Base-by-base conservation (phyloP, 2,797 vertebrate species). In the Muscicapa comitata region DNA sequence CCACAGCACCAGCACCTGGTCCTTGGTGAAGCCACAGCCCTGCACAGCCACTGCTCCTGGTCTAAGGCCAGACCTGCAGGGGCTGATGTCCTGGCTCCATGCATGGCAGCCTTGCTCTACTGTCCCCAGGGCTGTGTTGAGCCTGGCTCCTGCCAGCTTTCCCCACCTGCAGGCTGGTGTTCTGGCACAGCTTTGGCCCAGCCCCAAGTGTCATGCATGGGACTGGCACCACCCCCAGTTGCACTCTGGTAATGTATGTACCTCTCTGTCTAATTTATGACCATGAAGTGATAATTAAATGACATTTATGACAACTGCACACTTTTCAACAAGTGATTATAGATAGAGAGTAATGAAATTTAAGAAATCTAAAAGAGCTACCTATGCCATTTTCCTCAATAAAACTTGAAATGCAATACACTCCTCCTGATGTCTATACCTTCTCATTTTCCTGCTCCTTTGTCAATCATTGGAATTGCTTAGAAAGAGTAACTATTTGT, bases 1-100 rank as follows among this genome's bases (percentile, higher is more conserved):
- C 19, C 25, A 24, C 2, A 1, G 21, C 31, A 35, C 23, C 1
- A 6, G 19, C 3, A 16, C 29, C 43, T 2, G 1, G 19, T 82
- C 20, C 40, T 11, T 38, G n/a, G 13, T 18, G 18, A 33, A 72
- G 14, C 24, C 24, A 17, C 21, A 29, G 16, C 7, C 37, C 35
- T 71, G n/a, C 50, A 15, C 23, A 53, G 17, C 40, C 11, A 1
- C 13, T 28, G 28, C 28, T 35, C 14, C n/a, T 43, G 19, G 3
- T 76, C 13, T n/a, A 25, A 66, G 61, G 17, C 45, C 48, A 87
- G n/a, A 67, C 13, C 18, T 53, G 37, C 13, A 33, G 29, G n/a
- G 26, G 5, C 8, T 66, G 15, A 31, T 28, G 24, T 1, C 57
- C 26, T 8, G 13, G 17, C 35, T 10, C 4, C 13, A 3, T 17